phyloP scores from a whole-genome alignment of 2,113 vertebrate genomes.

The Galemys pyrenaicus region DNA sequence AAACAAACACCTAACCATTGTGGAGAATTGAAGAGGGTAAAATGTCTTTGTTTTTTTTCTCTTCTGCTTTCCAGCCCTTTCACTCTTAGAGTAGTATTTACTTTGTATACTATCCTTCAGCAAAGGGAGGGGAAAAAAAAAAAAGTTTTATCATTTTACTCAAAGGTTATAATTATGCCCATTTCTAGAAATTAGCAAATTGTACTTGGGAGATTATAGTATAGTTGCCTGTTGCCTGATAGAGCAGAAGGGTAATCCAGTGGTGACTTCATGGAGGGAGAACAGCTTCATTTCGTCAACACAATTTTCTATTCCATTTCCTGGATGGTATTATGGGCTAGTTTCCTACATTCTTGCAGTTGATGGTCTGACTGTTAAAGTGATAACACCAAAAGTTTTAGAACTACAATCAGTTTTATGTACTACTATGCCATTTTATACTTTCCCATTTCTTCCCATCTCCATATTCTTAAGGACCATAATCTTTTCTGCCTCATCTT shows the following conservation, averaged over 20 bases:
- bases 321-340: neutral
- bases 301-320: neutral
- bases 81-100: neutral
- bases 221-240: neutral
- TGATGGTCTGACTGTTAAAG: neutral
- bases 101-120: neutral
- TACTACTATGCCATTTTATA: neutral
- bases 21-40: neutral
- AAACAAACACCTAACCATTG: rapidly evolving
- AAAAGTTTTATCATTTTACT: neutral
- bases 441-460: neutral
- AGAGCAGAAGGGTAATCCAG: neutral
- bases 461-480: neutral
- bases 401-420: neutral
- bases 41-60: neutral
- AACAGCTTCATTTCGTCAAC: neutral
- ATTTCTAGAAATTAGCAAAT: neutral
- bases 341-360: neutral
- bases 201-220: neutral
- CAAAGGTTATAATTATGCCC: neutral
- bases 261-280: neutral
- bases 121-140: neutral
- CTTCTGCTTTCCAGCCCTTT: neutral
- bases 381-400: neutral
- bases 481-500: neutral